Conservation (phyloP, 2,113 vertebrate genomes). For the Pangasianodon hypophthalmus region DNA sequence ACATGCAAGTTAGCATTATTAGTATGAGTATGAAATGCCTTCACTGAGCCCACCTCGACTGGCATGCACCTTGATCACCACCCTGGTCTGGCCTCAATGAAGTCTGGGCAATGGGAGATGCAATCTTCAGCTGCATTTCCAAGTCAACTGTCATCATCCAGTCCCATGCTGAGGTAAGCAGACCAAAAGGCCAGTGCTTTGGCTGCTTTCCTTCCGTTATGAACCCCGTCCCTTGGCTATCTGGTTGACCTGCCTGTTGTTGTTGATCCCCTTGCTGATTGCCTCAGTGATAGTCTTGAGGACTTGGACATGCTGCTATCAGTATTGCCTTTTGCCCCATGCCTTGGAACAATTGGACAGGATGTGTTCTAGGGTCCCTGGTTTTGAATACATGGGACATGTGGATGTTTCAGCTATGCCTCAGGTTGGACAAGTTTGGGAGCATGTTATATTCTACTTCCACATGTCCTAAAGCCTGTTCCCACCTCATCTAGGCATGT, state of each 20-base stretch:
- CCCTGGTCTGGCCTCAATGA: background rate
- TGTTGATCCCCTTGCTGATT: background rate
- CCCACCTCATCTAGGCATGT: no score
- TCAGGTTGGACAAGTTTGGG: no score
- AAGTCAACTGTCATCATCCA: background rate
- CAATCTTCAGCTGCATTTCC: background rate
- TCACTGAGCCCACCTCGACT: background rate
- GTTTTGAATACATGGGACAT: no score
- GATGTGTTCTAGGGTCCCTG: background rate
- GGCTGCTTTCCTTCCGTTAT: background rate
- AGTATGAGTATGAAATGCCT: background rate
- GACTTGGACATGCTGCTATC: background rate
- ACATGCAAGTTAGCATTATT: background rate
- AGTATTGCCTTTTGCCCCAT: background rate
- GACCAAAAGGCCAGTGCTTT: background rate
- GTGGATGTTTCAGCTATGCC: no score
- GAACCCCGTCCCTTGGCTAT: background rate
- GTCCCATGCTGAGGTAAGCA: background rate
- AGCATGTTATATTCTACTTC: no score
- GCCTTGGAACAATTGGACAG: background rate
- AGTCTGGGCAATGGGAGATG: background rate
- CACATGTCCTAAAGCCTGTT: no score
- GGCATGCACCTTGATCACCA: background rate
- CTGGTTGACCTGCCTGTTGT: background rate
- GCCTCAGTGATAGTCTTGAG: background rate